Base-by-base conservation (phyloP, 2,888 invertebrate species). In the Drosophila paramelanica region DNA sequence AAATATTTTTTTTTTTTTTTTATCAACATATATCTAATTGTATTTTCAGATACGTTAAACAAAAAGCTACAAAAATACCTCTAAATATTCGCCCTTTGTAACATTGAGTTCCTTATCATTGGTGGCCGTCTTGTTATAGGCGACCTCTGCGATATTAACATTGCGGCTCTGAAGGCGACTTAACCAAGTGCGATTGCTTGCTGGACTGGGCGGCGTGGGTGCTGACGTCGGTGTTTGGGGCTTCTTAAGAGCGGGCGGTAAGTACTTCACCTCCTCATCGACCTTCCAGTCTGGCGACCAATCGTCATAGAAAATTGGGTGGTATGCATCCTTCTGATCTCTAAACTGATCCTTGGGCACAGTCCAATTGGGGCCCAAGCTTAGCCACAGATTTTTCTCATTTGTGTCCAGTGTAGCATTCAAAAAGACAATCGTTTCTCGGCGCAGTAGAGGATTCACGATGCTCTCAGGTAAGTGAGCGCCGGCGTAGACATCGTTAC, bases 51-150 rank as follows among this genome's bases (percentile, higher is more conserved):
- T 20, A 10, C 2, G 31, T 17, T 5, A 17, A 25, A 11, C 5
- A 10, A 27, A 7, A 11, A 17, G 13, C 17, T 14, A 31, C n/a
- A 47, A 25, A 91, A 87, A 1, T 91, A 97, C 98, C 95, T 99
- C 98, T 49, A 99, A 93, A 92, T 96, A 97, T 93, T 99, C 99
- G 38, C 99, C 99, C 78, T 98, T 95, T 51, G 96, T 95, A 2
- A 99, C 99, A 33, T 97, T 97, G 74, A 99, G 94, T 93, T 99
- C 99, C 92, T 99, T 99, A 91, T 98, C 96, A 92, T 99, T 99
- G 93, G 98, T 98, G 55, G 98, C 98, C 41, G 97, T 96, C 90
- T 99, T 95, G 52, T 98, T 98, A 93, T 98, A 99, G 10, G 97
- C 97, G 47, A 98, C 97, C 91, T 97, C 96, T 17, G 96, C 97